Base-by-base conservation (phyloP, 2,888 invertebrate genomes). In the Parnassius glacialis region DNA sequence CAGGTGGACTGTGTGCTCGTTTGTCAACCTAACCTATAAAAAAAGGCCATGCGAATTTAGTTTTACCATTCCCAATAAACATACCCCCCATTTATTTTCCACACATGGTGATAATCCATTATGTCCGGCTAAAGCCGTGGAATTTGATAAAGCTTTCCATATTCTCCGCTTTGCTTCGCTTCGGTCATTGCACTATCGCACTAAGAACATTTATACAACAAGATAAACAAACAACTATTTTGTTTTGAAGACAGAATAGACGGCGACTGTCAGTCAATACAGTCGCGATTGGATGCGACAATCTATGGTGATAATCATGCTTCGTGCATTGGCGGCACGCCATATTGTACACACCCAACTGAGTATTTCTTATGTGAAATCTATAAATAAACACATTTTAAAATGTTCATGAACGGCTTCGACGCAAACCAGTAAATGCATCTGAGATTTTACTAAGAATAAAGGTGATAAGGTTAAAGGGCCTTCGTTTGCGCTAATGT, bases 401-500 rank as follows among this genome's bases (percentile, higher is more conserved):
- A 7, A 47, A 45, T 12, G 25, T 25, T 3, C 5, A 25, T 25
- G 12, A 45, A 45, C 12, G n/a, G 45, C 45, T 11, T 45, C n/a
- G 45, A 58, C 51, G 44, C n/a, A 51, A 25, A 25, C 25, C 5
- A 25, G 25, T 34, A 34, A 34, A 25, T 34, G 0, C 48, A 20
- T 43, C 59, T 53, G 42, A 45, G 45, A 7, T 16, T 48, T 41
- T 45, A 57, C 47, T 41, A 48, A 3, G 41, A 20, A 43, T 54
- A 59, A 59, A 59, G 53, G 59, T 54, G 47, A 54, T 25, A 41
- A 43, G 53, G 48, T 52, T 48, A 25, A 13, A 54, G 59, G 59
- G 59, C 47, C 52, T 0, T 1, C 44, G 34, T 45, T 59, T 59
- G 42, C 53, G 53, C 48, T 52, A 12, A 48, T 9, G 41, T 59